Conservation (phyloP, 2,888 invertebrate genomes). For the Dorcus parallelipipedus region DNA sequence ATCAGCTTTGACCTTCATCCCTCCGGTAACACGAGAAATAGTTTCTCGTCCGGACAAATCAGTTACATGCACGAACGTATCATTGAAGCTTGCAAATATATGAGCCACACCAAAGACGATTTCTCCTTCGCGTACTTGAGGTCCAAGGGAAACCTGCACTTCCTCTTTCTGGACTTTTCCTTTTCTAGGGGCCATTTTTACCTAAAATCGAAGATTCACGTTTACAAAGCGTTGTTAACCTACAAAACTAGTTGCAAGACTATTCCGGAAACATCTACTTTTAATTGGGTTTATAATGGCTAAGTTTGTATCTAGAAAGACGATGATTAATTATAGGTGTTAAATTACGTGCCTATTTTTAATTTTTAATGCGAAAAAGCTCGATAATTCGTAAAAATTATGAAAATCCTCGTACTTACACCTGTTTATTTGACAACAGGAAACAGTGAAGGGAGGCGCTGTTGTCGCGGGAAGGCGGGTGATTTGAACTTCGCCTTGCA, state of each 20-base stretch:
- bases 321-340: background rate
- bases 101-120: conserved; percentile 98
- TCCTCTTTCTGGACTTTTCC: conserved; percentile 96
- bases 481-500: background rate
- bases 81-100: conserved; percentile 99
- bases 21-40: conserved; percentile 92
- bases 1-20: conserved; percentile 99
- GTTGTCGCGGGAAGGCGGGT: conserved; percentile 5
- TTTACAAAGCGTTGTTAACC: conserved; percentile 1
- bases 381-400: too few species aligned
- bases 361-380: background rate
- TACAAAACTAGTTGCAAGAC: background rate
- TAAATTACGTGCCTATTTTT: conserved; percentile 8
- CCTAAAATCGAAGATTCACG: conserved; percentile 21
- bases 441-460: conserved; percentile 8
- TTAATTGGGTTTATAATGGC: background rate
- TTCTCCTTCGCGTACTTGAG: conserved; percentile 96
- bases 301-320: too few species aligned
- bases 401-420: conserved; percentile 6
- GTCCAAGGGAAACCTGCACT: conserved; percentile 92
- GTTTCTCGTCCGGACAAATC: conserved; percentile 97
- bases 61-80: conserved; percentile 99
- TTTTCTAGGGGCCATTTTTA: conserved; percentile 92
- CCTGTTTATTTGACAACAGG: conserved; percentile 10
- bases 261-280: conserved; percentile 10